These are phyloP conservation scores for Microvelia longipes DNA, from an alignment of 1,140 invertebrate species.

Conservation along the genomic window DNA sequence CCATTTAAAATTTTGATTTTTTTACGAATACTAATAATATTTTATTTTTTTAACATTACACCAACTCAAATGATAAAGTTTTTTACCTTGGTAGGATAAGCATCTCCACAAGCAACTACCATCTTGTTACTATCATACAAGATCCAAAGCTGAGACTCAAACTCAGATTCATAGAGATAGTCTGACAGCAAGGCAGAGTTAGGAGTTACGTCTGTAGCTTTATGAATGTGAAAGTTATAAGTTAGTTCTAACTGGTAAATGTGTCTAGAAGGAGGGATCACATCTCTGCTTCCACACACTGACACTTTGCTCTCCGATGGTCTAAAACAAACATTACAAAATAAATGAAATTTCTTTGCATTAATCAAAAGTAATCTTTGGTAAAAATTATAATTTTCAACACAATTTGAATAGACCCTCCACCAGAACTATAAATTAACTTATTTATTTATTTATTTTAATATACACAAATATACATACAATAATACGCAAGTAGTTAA, in stretches of 20 bases:
- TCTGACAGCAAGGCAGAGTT: slow-evolving; percentile 67
- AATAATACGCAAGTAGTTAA: too few species aligned
- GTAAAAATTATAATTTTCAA: background rate
- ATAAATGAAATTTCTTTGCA: too few species aligned
- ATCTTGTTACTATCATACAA: slow-evolving; percentile 87
- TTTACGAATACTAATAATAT: too few species aligned
- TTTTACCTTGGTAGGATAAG: slow-evolving; percentile 63
- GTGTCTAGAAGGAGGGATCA: slow-evolving; percentile 68
- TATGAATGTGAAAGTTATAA: slow-evolving; percentile 70
- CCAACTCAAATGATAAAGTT: too few species aligned
- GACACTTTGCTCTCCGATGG: slow-evolving; percentile 62
- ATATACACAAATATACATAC: too few species aligned
- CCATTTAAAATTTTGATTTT: too few species aligned
- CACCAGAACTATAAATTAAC: background rate
- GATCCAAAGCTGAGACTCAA: slow-evolving; percentile 92
- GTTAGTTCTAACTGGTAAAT: slow-evolving; percentile 78
- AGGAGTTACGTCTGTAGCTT: slow-evolving; percentile 65
- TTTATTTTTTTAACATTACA: too few species aligned
- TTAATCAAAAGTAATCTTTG: background rate
- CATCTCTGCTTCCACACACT: slow-evolving; percentile 52
- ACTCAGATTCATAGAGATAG: slow-evolving; percentile 84
- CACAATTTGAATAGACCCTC: background rate
- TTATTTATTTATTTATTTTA: too few species aligned
- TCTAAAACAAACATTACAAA: too few species aligned
- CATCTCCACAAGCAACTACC: slow-evolving; percentile 67